Conservation (phyloP, 2,113 vertebrate species). For the Oryzias melastigma region DNA sequence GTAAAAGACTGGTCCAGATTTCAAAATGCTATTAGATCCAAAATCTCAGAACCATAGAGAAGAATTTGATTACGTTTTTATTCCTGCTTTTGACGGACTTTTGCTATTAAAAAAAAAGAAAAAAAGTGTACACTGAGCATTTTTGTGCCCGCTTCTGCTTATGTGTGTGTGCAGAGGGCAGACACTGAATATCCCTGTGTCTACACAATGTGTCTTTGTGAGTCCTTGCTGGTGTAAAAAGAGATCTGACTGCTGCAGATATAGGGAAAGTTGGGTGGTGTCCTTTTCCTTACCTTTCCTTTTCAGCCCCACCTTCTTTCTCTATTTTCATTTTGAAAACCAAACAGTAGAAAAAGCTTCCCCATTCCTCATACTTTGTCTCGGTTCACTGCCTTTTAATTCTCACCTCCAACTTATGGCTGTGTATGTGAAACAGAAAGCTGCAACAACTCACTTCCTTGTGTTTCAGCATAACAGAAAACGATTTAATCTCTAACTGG, state of each 20-base stretch:
- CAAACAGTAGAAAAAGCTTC: no score
- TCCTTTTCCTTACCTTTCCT: conserved; percentile 15
- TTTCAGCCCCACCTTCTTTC: no score
- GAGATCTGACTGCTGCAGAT: conserved; percentile 50
- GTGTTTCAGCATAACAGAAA: no score
- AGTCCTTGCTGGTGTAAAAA: conserved; percentile 61
- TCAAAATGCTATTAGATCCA: conserved; percentile 27
- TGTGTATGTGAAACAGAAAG: no score
- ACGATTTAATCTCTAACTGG: no score
- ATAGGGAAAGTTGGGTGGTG: conserved; percentile 4
- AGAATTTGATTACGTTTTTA: conserved; percentile 66
- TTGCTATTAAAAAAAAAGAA: conserved; percentile 47
- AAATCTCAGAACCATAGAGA: conserved; percentile 38
- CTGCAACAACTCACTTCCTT: no score
- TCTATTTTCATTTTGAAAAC: background rate
- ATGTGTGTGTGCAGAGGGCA: conserved; percentile 21
- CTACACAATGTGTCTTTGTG: conserved; percentile 76
- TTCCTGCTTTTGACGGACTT: conserved; percentile 59
- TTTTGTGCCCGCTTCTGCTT: conserved; percentile 1
- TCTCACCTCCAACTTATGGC: no score
- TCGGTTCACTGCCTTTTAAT: no score
- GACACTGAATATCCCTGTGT: conserved; percentile 56
- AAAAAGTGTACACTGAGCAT: conserved; percentile 14
- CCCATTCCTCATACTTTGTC: no score
- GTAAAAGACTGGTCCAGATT: conserved; percentile 28